phyloP scores from a whole-genome alignment of 64 coral and sea anemone species.

The Stichodactyla helianthus region DNA sequence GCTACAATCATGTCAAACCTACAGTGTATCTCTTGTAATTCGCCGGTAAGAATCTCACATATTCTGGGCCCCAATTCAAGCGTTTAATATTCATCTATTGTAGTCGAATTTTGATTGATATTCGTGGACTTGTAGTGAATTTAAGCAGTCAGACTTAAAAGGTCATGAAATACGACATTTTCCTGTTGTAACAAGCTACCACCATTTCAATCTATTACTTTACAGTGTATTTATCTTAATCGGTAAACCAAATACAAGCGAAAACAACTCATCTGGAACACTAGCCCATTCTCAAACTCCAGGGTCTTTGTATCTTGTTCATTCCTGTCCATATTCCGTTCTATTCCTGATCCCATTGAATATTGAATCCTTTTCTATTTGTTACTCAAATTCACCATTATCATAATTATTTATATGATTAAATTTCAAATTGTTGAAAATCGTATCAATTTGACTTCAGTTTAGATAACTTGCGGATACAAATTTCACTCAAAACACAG shows the following conservation, averaged over 20 bases:
- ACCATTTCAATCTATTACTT: not conserved
- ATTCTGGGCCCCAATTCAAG: not conserved
- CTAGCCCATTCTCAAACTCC: not conserved
- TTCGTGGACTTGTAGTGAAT: not conserved
- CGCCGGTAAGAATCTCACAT: constrained; percentile 14
- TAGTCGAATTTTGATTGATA: not conserved
- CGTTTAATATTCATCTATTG: not conserved
- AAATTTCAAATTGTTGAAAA: too few species aligned
- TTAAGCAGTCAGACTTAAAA: not conserved
- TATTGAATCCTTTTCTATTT: too few species aligned
- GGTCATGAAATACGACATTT: constrained; percentile 17
- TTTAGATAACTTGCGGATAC: too few species aligned
- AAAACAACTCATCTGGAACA: not conserved
- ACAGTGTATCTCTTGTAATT: constrained; percentile 19
- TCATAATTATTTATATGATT: too few species aligned
- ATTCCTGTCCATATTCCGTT: not conserved
- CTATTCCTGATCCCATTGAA: too few species aligned
- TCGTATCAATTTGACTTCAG: too few species aligned
- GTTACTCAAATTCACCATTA: too few species aligned
- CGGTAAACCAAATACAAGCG: not conserved
- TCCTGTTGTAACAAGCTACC: constrained; percentile 1
- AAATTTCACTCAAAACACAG: too few species aligned
- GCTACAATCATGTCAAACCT: constrained; percentile 5
- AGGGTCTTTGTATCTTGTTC: not conserved
- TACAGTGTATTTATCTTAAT: not conserved